Base-by-base conservation (phyloP, 1,140 invertebrate species). In the Heliconius eleuchia region DNA sequence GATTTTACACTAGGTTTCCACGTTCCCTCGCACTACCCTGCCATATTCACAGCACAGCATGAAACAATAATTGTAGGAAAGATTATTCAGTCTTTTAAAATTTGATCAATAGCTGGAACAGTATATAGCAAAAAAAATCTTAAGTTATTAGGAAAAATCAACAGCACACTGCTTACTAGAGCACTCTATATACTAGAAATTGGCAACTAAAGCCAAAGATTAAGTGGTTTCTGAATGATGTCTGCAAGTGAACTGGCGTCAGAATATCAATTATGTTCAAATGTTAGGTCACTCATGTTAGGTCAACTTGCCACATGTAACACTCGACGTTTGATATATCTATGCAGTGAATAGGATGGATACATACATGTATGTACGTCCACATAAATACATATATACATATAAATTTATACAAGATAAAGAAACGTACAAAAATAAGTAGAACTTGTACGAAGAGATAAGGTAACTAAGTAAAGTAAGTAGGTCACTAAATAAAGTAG, bases 231-330 rank as follows among this genome's bases (percentile, higher is more conserved):
- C 9, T 30, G 23, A 66, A 66, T 66, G 30, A 30, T 66, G n/a
- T 11, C 60, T 66, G 23, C 60, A 66, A 30, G 60, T 66, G 60
- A 66, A 27, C 60, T 66, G 23, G 60, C 27, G 60, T 27, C 60
- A 30, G 60, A 66, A 66, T 9, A 66, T 16, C 27, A 66, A 66
- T 66, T 66, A 66, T 66, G 23, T 66, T 66, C 60, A 66, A 66
- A 66, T 66, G 60, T 5, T 13, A 16, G 3, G 11, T 30, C 55
- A 66, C 23, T 66, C 60, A 66, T 66, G 60, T 66, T 27, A 27
- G 60, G 60, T 66, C 60, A 66, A 66, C 60, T 30, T 30, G 60
- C 23, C 11, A 66, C 60, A 27, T 66, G 11, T 27, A 66, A 66
- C 60, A 66, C 23, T 66, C 60, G 23, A 27, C 60, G 60, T 66